Conservation (phyloP, 2,113 vertebrate species). For the Opisthocomus hoazin region DNA sequence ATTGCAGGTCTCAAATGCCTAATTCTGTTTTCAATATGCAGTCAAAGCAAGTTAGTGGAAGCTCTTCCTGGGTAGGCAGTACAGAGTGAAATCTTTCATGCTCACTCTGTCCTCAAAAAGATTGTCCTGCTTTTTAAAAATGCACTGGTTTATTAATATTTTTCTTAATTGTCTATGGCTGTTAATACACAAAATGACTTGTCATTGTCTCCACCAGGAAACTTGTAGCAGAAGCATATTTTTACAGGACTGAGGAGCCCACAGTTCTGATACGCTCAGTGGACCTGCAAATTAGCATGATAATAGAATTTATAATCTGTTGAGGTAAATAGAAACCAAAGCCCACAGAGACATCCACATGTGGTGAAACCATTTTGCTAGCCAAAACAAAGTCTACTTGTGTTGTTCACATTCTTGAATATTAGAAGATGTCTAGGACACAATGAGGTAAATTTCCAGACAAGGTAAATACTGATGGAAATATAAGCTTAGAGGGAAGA, state of each 20-base stretch:
- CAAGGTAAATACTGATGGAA: constrained; percentile 73
- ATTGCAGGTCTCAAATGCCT: neutral
- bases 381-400: constrained; percentile 55
- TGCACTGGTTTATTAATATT: neutral
- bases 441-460: constrained; percentile 63
- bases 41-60: neutral
- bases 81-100: neutral
- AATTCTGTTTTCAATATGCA: neutral
- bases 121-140: neutral
- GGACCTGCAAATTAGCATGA: constrained; percentile 36
- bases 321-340: constrained; percentile 25
- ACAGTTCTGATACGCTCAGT: neutral
- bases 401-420: constrained; percentile 46
- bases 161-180: neutral
- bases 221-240: neutral
- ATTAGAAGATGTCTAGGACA: constrained; percentile 41
- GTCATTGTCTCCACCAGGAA: neutral
- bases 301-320: constrained; percentile 20
- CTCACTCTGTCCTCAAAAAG: neutral
- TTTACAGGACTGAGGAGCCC: neutral
- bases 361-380: neutral
- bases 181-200: neutral
- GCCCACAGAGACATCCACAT: neutral
- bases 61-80: neutral
- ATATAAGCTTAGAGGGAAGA: constrained; percentile 59